These are phyloP conservation scores for Drosophila kikkawai DNA, from an alignment of 1,140 invertebrate genomes.

Conservation along the genomic window DNA sequence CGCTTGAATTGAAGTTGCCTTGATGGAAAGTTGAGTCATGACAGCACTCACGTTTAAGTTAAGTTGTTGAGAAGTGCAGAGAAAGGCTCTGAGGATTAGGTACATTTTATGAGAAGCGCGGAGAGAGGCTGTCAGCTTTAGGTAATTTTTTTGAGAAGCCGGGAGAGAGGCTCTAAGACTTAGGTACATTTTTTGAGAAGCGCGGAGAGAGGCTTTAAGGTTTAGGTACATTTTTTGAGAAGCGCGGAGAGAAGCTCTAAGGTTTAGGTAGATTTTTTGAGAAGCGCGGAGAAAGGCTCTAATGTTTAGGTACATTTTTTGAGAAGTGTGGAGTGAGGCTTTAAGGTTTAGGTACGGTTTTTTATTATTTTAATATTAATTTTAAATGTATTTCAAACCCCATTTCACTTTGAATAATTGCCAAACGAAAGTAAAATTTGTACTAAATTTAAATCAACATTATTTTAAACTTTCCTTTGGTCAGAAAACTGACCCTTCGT, in stretches of 20 bases:
- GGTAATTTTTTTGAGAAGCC: background rate
- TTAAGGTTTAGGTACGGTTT: too few relatives aligned
- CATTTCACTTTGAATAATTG: background rate
- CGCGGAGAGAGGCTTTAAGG: background rate
- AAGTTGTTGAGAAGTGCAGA: conserved; percentile 6
- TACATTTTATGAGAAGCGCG: background rate
- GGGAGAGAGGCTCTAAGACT: background rate
- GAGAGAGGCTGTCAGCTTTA: background rate
- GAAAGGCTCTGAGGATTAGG: background rate
- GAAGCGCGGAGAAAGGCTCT: too few relatives aligned
- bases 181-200: too few relatives aligned
- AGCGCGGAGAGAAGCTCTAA: background rate
- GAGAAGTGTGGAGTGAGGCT: too few relatives aligned
- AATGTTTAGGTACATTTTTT: too few relatives aligned
- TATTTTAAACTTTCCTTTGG: conserved; percentile 39
- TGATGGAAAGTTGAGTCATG: conserved; percentile 35
- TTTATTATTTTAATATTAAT: too few relatives aligned
- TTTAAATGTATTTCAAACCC: background rate
- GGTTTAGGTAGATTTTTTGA: too few relatives aligned
- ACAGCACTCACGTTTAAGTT: background rate
- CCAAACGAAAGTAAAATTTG: background rate
- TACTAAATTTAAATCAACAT: conserved; percentile 60
- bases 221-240: background rate
- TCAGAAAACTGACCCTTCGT: conserved; percentile 31
- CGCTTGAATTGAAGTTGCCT: conserved; percentile 53